Base-by-base conservation (phyloP, 1,140 invertebrate genomes). In the Pogonomyrmex barbatus region DNA sequence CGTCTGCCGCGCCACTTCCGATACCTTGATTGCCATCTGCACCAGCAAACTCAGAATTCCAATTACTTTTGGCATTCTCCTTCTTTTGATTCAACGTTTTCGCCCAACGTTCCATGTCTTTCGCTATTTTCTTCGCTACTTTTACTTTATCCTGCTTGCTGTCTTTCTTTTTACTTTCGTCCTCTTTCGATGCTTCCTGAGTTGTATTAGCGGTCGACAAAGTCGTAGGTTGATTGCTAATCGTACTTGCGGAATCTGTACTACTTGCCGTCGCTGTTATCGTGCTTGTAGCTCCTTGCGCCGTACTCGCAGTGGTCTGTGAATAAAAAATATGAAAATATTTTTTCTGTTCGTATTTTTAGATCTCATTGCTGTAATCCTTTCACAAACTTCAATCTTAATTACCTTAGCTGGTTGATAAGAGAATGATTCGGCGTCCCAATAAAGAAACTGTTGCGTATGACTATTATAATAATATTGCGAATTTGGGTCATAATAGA, bases 71-170 rank as follows among this genome's bases (percentile, higher is more conserved):
- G 42, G 97, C 96, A 85, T 96, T 97, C 91, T 99, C 98, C 95
- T 99, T 99, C 95, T 99, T 98, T 92, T 99, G 98, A 95, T 99
- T 99, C 75, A 99, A 95, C 6, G 98, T 98, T 93, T 99, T 99
- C 0, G 99, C 99, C 99, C 99, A 99, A 17, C 96, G 93, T 96
- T 96, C 96, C 96, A 96, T 96, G 70, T 96, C 97, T 95, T 99
- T 99, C 0, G 98, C 99, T 91, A 99, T 99, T 95, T 99, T 99
- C 93, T 99, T 99, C 1, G 99, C 99, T 17, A 99, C 98, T 95
- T 99, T 99, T 0, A 98, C 98, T 95, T 99, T 99, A 89, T 99
- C 98, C 75, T 98, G 97, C 89, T 98, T 97, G 56, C 96, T 96
- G 83, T 96, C 93, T 87, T 96, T 97, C 54, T 95, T 95, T 87